Base-by-base conservation (phyloP, 2,888 invertebrate genomes). In the Netelia inedita region DNA sequence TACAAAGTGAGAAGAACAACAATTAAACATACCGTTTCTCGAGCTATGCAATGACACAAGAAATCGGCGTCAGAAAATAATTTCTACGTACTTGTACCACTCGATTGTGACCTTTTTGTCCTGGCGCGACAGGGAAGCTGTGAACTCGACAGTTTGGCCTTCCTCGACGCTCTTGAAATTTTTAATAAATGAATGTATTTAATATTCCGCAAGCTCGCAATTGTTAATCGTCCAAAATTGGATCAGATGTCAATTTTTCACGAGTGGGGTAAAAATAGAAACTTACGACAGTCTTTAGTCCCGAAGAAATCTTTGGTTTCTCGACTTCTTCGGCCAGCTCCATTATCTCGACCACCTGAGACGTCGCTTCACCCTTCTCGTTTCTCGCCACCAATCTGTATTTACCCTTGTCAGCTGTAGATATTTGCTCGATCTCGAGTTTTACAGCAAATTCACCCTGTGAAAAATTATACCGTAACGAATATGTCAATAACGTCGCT, bases 301-400 rank as follows among this genome's bases (percentile, higher is more conserved):
- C 96, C 90, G 97, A 96, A 85, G 95, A 95, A 88, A 98, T 96
- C 93, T 97, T 96, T 3, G 98, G 98, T 91, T 97, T 97, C 74
- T 96, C 96, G 63, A 97, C 96, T 89, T 96, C 96, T 87, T 96
- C 96, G 1, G 97, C 97, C 89, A 98, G 96, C 87, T 98, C 98
- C 69, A 96, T 96, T 73, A 98, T 96, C 93, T 98, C 97, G 2
- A 98, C 98, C 81, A 96, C 95, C 94, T 98, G 98, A 35, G 98
- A 98, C 14, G 96, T 96, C 14, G 98, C 98, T 94, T 98, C 98
- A 87, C 98, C 98, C 94, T 98, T 98, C 90, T 98, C 98, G 93
- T 98, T 98, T 93, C 97, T 98, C 28, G 98, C 98, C 6, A 98
- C 96, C 89, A 98, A 94, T 94, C 98, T 98, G 94, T 98, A 98